Evolutionary conservation across 1,140 invertebrate genomes (phyloP).

Genomic region (Pogonus chalceus): DNA sequence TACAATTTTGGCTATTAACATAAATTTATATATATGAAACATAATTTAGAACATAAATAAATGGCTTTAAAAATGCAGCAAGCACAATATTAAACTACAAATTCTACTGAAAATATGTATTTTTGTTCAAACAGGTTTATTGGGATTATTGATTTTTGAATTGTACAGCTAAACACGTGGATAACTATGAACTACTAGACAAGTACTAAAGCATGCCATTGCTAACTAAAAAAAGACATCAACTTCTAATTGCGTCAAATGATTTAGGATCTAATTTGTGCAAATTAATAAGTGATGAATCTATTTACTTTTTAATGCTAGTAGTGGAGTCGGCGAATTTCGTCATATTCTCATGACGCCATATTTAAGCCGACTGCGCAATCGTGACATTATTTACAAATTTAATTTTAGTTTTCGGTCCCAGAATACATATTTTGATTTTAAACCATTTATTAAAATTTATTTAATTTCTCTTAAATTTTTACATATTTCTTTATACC

Average conservation of each 20-base stretch:
- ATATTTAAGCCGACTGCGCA: slow-evolving; percentile 37
- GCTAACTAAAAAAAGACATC: not conserved
- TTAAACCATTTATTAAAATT: too few species aligned
- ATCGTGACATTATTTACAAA: not conserved
- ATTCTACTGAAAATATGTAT: not conserved
- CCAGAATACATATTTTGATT: too few species aligned
- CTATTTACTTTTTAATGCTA: slow-evolving; percentile 14
- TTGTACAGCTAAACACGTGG: not conserved
- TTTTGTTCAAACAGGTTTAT: slow-evolving; percentile 5
- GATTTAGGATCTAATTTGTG: not conserved
- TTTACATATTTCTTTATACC: too few species aligned
- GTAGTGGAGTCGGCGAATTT: slow-evolving; percentile 11
- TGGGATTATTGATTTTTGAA: slow-evolving; percentile 2
- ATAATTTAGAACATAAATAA: not conserved
- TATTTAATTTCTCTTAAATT: too few species aligned
- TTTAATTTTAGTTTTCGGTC: too few species aligned
- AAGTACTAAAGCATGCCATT: not conserved
- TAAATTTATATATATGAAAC: not conserved
- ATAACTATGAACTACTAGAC: not conserved
- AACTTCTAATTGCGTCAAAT: not conserved
- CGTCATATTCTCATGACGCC: slow-evolving; percentile 18
- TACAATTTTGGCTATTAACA: not conserved
- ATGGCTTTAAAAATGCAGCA: not conserved
- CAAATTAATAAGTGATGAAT: slow-evolving; percentile 1
- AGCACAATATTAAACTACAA: not conserved